Evolutionary conservation across 2,113 vertebrate genomes (phyloP), one percentile per base, ranked within the genome.

Genomic region (Balaeniceps rex): DNA sequence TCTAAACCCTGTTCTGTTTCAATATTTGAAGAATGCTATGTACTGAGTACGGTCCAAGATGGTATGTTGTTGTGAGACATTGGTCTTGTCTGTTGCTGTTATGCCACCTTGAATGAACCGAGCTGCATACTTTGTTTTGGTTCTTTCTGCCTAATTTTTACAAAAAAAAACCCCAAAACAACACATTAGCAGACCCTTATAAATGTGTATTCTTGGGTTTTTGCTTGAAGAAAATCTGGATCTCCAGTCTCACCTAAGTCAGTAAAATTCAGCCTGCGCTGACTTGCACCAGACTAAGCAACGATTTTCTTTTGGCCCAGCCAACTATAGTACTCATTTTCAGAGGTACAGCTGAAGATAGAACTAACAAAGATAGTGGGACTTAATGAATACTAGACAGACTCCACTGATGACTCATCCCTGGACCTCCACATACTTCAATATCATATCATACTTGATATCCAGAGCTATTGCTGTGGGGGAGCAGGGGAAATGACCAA

Each of bases 1-100:
- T 87, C 92, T 93, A 91, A 97, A 96, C 78, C 46, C 46, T 87
- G 58, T 76, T 60, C 84, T 95, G 29, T 93, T 95, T 95, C 96
- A 95, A 79, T 94, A 93, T 94, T 95, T 95, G 63, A 90, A 88
- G 94, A 91, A 94, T 94, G 40, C 36, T 85, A 19, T 63, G 84
- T 77, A 87, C 93, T 26, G 22, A 88, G 66, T 42, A 63, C 49
- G 36, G 49, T 80, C 52, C 63, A 38, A 46, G 54, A 33, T 79
- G 77, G 66, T 70, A 83, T 28, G 60, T 38, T 90, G 75, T 75
- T 94, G 49, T 79, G 81, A 94, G 74, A 55, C 54, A 34, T 83
- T 26, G 31, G 65, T 83, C 58, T 76, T 47, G 36, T 72, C 69
- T 94, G 42, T 51, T 87, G 40, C 66, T 95, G 46, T 66, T 85